Evolutionary conservation across 2,113 vertebrate species (phyloP).

Genomic region (Lepisosteus osseus): DNA sequence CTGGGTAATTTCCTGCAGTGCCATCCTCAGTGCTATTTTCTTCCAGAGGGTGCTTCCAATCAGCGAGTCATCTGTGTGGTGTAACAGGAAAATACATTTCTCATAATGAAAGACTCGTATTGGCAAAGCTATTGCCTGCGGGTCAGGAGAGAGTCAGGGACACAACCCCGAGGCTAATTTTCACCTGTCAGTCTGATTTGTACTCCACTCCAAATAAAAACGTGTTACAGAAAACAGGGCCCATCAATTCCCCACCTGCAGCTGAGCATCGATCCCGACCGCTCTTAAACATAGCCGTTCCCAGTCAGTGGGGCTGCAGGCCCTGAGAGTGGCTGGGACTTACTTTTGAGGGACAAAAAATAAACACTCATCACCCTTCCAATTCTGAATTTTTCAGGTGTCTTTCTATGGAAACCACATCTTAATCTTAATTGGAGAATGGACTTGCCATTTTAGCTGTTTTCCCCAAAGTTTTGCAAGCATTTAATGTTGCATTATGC

Average conservation of each 20-base stretch:
- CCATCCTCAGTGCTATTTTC: neutral
- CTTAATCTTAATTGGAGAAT: too few relatives aligned
- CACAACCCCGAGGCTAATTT: slow-evolving; percentile 12
- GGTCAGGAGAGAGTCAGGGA: slow-evolving; percentile 25
- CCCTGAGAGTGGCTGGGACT: too few relatives aligned
- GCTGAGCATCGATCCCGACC: neutral
- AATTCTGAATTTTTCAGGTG: neutral
- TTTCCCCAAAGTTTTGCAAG: too few relatives aligned
- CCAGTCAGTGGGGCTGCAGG: neutral
- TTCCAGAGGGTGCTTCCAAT: neutral
- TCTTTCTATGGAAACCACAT: too few relatives aligned
- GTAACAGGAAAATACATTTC: neutral
- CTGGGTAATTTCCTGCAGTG: neutral
- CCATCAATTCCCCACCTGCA: neutral
- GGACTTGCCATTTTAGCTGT: too few relatives aligned
- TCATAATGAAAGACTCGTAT: neutral
- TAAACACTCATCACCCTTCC: neutral
- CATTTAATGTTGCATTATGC: too few relatives aligned
- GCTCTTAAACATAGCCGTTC: neutral
- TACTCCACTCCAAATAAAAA: slow-evolving; percentile 5
- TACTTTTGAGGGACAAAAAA: neutral
- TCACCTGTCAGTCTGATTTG: slow-evolving; percentile 24
- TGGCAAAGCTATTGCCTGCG: neutral
- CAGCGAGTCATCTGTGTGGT: neutral
- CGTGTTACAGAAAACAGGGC: neutral